phyloP scores from a whole-genome alignment of 1,140 invertebrate species.

The Ridgeia piscesae region DNA sequence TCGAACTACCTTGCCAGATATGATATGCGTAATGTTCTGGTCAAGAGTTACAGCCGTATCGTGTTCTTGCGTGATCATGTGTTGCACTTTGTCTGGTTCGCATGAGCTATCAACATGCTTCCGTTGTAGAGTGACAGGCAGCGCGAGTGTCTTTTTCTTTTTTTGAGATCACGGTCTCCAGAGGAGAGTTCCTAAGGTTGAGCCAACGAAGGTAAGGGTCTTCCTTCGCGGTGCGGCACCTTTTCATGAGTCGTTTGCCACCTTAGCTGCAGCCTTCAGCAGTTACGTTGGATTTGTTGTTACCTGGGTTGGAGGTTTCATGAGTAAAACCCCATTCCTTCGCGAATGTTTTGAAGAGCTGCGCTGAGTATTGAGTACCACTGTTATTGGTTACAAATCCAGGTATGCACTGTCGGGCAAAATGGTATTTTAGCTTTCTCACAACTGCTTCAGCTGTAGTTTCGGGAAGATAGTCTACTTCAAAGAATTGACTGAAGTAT shows the following conservation, averaged over 20 bases:
- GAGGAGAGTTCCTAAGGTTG: too few relatives aligned
- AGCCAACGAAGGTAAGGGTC: too few relatives aligned
- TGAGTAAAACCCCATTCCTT: conserved; percentile 34
- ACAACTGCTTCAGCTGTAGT: neutral
- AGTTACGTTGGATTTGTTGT: neutral
- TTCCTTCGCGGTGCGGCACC: neutral
- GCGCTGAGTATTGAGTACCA: conserved; percentile 35
- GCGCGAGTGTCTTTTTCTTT: neutral
- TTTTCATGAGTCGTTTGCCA: too few relatives aligned
- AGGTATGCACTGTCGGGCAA: conserved; percentile 36
- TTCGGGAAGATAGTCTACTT: conserved; percentile 16
- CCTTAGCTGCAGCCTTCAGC: too few relatives aligned
- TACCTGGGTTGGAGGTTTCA: neutral
- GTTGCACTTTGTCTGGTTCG: neutral
- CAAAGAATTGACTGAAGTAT: conserved; percentile 21
- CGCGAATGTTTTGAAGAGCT: conserved; percentile 36
- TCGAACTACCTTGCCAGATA: neutral
- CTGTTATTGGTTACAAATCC: conserved; percentile 34
- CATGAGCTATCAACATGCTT: neutral
- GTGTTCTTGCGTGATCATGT: neutral
- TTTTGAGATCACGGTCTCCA: neutral
- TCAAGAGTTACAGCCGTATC: neutral
- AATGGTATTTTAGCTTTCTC: conserved; percentile 27
- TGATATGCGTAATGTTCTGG: neutral
- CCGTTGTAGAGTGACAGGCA: neutral